A percentile compares a stretch with the other conserved stretches of the same genome.
Evolutionary conservation across 2,113 vertebrate species (phyloP).

Genomic region (Apodemus speciosus): DNA sequence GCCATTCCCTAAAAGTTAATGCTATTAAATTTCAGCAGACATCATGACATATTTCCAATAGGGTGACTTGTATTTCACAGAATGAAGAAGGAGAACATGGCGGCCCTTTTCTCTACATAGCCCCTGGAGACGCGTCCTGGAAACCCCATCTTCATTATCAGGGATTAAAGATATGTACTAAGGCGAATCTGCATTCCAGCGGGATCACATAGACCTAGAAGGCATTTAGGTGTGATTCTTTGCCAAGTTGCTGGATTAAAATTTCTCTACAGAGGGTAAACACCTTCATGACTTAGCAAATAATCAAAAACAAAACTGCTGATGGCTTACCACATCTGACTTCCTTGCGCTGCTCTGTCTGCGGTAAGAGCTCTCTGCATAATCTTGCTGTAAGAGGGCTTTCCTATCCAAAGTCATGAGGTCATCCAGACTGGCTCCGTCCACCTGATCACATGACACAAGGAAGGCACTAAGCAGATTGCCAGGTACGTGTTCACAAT

Average conservation of each 20-base stretch:
- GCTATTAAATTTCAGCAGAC: not conserved
- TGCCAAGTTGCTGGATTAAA: no score
- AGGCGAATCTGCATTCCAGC: no score
- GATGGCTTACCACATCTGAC: conserved; percentile 85
- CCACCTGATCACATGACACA: conserved; percentile 51
- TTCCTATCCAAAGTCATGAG: conserved; percentile 82
- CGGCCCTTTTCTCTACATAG: not conserved
- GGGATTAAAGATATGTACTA: no score
- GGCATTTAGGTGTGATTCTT: no score
- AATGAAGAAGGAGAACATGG: not conserved
- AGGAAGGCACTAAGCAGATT: conserved; percentile 28
- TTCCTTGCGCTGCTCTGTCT: conserved; percentile 77
- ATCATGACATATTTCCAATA: not conserved
- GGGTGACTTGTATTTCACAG: not conserved
- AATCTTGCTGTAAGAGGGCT: conserved; percentile 82
- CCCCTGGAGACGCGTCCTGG: no score
- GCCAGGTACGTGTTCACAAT: not conserved
- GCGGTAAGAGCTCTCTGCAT: conserved; percentile 71
- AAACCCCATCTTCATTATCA: not conserved
- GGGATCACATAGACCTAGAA: no score
- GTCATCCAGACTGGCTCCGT: conserved; percentile 38
- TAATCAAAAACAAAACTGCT: conserved; percentile 1
- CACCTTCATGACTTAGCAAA: not conserved
- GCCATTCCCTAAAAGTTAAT: not conserved
- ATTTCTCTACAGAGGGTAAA: not conserved